phyloP scores from a whole-genome alignment of 2,113 vertebrate species.

The Panurus biarmicus region DNA sequence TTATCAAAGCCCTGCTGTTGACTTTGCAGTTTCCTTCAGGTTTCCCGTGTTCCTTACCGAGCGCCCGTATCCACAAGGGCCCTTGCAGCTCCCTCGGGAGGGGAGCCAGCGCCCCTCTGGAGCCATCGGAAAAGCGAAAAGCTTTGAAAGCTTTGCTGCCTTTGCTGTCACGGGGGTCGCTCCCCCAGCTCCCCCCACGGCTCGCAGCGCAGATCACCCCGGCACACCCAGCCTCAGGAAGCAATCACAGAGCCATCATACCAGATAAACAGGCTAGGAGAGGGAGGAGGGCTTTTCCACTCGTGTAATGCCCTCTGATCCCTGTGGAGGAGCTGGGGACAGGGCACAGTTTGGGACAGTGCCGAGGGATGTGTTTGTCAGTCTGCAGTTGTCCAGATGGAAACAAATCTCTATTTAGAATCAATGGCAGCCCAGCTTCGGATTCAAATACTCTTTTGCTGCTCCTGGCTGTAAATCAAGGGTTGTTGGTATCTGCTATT shows the following conservation, averaged over 20 bases:
- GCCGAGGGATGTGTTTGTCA: neutral
- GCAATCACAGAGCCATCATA: neutral
- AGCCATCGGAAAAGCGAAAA: rapidly evolving
- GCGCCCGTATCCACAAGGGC: neutral
- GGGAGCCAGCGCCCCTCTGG: neutral
- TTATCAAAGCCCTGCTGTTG: neutral
- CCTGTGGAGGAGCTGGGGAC: neutral
- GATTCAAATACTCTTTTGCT: neutral
- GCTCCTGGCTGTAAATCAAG: neutral
- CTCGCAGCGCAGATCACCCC: rapidly evolving
- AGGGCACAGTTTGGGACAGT: neutral
- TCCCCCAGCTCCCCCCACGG: too few species aligned
- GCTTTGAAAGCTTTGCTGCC: rapidly evolving
- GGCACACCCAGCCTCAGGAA: neutral
- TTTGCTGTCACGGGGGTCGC: rapidly evolving
- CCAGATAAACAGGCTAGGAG: neutral
- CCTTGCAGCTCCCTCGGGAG: neutral
- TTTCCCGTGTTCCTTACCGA: neutral
- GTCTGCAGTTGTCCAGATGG: neutral
- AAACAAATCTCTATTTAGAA: neutral
- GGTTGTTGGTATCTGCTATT: neutral
- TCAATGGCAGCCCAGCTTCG: neutral
- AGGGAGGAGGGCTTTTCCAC: neutral
- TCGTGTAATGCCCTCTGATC: rapidly evolving
- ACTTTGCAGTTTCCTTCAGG: neutral